Evolutionary conservation across 2,888 invertebrate species (phyloP), one percentile per base, ranked within the genome.

Genomic region (Aromia moschata): DNA sequence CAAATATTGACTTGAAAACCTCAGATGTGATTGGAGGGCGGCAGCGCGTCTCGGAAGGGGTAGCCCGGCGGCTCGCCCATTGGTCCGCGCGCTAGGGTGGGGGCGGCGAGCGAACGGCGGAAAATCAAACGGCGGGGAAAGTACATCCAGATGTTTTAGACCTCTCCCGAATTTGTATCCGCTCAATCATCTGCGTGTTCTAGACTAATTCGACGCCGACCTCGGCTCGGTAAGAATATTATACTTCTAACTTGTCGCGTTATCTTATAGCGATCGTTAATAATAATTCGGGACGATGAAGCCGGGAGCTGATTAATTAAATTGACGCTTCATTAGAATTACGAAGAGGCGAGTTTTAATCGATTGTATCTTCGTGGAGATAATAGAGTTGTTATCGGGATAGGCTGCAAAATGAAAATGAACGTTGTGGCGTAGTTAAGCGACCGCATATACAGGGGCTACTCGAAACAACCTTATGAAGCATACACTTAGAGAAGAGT

Each of bases 1-100:
- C 79, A 78, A 80, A 79, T 80, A 80, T 80, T 73, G 80, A 80
- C 79, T 80, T 76, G 79, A 79, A 79, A 79, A 79, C 77, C 78
- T 78, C 78, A 75, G 75, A 75, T 76, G 74, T 74, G 77, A 80
- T 80, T 80, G 79, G 79, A 76, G 77, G 76, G 72, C 73, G 71
- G 75, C 75, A 72, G 72, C 75, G 67, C 68, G 65, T 58, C 65
- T 64, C 64, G 64, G 69, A 68, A 65, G 71, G 73, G 70, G 69
- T 68, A 67, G 64, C 43, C 37, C 30, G 54, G 63, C 58, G 60
- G 56, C 51, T 51, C 60, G 54, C 52, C 46, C 62, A 68, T 67
- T 69, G 69, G 69, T 49, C 30, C 43, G 52, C 10, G 53, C 36
- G 12, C 25, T 12, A 31, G 46, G 59, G 61, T 56, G 68, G 64